phyloP scores from a whole-genome alignment of 1,140 invertebrate genomes.

The Cyclina sinensis region DNA sequence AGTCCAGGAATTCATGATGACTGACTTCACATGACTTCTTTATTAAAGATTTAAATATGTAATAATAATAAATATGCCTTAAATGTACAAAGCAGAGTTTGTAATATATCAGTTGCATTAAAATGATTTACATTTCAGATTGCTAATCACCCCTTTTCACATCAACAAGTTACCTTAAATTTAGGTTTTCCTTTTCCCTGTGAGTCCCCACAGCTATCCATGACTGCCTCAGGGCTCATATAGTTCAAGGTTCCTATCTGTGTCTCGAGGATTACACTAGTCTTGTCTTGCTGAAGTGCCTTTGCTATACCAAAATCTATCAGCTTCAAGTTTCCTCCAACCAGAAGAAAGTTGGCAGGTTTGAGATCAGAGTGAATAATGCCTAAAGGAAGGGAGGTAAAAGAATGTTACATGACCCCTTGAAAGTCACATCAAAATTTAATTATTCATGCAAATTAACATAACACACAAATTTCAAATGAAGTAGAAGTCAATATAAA shows the following conservation, averaged over 20 bases:
- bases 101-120: too few relatives aligned
- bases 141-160: too few relatives aligned
- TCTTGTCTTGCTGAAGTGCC: slow-evolving; percentile 94
- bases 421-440: too few relatives aligned
- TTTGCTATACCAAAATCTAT: slow-evolving; percentile 99
- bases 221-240: slow-evolving; percentile 97
- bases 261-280: slow-evolving; percentile 94
- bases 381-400: slow-evolving; percentile 88
- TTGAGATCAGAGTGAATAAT: slow-evolving; percentile 99
- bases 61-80: too few relatives aligned
- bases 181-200: slow-evolving; percentile 73
- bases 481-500: too few relatives aligned
- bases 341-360: slow-evolving; percentile 98
- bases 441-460: too few relatives aligned
- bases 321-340: slow-evolving; percentile 95
- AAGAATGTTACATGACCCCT: neutral
- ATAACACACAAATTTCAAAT: too few relatives aligned
- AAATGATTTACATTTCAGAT: too few relatives aligned
- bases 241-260: slow-evolving; percentile 96
- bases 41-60: too few relatives aligned
- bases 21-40: too few relatives aligned
- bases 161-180: slow-evolving; percentile 76
- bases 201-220: slow-evolving; percentile 85
- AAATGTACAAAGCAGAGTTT: too few relatives aligned
- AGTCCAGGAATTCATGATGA: too few relatives aligned